Evolutionary conservation across 2,888 invertebrate species (phyloP).

Genomic region (Mimachlamys varia): DNA sequence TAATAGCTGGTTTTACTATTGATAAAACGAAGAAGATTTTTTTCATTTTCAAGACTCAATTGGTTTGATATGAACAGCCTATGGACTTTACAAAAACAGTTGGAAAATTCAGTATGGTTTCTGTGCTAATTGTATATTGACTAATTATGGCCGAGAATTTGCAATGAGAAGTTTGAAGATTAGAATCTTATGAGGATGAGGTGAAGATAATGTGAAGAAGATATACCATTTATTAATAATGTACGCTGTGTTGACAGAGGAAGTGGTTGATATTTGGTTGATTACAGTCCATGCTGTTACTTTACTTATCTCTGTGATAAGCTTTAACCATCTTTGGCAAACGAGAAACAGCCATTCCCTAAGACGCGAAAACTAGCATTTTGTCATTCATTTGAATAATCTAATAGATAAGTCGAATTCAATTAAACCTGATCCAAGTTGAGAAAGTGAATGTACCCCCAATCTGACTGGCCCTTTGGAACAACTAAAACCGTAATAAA

Average conservation of each 20-base stretch:
- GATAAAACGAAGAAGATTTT: no score
- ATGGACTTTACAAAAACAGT: neutral
- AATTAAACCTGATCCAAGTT: constrained; percentile 18
- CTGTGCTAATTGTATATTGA: neutral
- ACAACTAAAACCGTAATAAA: neutral
- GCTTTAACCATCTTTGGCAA: no score
- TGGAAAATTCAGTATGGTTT: neutral
- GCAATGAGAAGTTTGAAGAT: neutral
- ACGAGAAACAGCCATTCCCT: neutral
- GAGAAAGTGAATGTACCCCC: neutral
- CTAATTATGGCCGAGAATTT: neutral
- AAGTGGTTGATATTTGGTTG: no score
- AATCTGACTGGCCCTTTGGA: constrained; percentile 21
- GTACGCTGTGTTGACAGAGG: no score
- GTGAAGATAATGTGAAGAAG: no score
- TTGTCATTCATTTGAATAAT: neutral
- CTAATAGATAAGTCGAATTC: neutral
- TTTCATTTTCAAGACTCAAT: no score
- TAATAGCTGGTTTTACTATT: no score
- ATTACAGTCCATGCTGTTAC: no score
- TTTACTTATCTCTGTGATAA: no score
- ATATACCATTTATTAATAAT: no score
- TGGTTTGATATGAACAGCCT: no score
- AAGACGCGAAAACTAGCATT: neutral
- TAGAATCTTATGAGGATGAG: no score